Base-by-base conservation (phyloP, 2,888 invertebrate species). In the Ryuthela nishihirai region DNA sequence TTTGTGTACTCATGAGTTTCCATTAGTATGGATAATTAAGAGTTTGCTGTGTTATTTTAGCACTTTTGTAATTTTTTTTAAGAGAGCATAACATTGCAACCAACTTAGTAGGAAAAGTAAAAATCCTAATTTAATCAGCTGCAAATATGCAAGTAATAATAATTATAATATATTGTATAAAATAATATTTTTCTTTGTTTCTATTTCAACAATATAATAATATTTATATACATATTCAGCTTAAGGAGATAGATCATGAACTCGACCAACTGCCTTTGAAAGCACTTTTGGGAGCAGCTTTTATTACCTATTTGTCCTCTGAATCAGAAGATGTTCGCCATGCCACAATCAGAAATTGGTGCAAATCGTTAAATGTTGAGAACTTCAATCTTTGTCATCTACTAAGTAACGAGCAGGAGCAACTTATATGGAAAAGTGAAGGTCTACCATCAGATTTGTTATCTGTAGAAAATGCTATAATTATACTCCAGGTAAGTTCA, bases 381-480 rank as follows among this genome's bases (percentile, higher is more conserved):
- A 69, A 72, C 2, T 83, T 83, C 71, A 77, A 79, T 65, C 71
- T 84, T 40, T 74, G 79, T 44, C 74, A 74, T 40, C 83, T 83
- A 69, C 73, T 85, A 48, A 79, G 81, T 40, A 79, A 81, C 0
- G 88, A 89, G 74, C 79, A 85, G 59, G 88, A 89, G 68, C 84
- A 87, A 69, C 74, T 93, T 43, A 83, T 84, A 65, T 94, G 93
- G 92, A 85, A 87, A 71, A 82, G 85, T 0, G 87, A 90, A 70
- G 91, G 92, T 0, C 76, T 94, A 5, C 85, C 91, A 0, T 81
- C 84, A 0, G 89, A 90, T 73, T 81, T 81, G 53, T 77, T 87
- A 9, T 87, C 88, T 4, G 76, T 87, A 44, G 88, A 91, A 75
- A 92, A 91, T 74, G 89, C 87, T 5, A 80, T 88, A 12, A 81